Evolutionary conservation across 2,797 vertebrate species (phyloP).

Genomic region (Numenius phaeopus): DNA sequence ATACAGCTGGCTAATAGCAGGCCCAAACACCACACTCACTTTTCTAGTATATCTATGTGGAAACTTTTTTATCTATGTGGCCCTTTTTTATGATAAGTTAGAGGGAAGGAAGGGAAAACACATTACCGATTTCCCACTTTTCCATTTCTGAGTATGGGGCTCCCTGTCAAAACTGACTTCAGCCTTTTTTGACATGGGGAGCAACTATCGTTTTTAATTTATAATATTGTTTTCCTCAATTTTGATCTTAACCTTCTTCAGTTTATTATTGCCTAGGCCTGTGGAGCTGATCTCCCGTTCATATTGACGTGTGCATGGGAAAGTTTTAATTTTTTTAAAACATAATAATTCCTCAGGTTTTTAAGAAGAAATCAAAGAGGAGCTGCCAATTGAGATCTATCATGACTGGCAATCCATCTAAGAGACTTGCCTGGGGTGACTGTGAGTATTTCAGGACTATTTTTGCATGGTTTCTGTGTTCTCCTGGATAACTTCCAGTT

Average conservation of each 20-base stretch:
- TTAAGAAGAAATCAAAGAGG: slow-evolving; percentile 28
- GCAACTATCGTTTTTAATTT: neutral
- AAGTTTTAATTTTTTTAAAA: neutral
- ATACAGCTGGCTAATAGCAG: neutral
- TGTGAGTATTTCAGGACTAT: slow-evolving; percentile 36
- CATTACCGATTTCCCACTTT: neutral
- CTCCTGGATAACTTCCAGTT: neutral
- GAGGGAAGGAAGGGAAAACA: neutral
- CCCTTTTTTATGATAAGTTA: neutral
- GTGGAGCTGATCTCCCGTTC: neutral
- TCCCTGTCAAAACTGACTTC: neutral
- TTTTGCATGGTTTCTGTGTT: neutral
- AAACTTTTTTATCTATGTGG: neutral
- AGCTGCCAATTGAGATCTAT: neutral
- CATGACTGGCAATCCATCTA: neutral
- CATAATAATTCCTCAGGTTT: slow-evolving; percentile 1
- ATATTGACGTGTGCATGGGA: neutral
- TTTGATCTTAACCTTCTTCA: neutral
- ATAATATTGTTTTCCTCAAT: neutral
- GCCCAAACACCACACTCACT: neutral
- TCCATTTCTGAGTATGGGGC: neutral
- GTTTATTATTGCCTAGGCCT: neutral
- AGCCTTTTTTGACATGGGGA: neutral
- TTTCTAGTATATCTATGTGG: neutral
- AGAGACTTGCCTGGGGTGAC: slow-evolving; percentile 41